Percentiles rank a stretch among this genome's conserved stretches.
These are phyloP conservation scores for Natator depressus DNA, from an alignment of 2,113 vertebrate species.

Conservation along the genomic window DNA sequence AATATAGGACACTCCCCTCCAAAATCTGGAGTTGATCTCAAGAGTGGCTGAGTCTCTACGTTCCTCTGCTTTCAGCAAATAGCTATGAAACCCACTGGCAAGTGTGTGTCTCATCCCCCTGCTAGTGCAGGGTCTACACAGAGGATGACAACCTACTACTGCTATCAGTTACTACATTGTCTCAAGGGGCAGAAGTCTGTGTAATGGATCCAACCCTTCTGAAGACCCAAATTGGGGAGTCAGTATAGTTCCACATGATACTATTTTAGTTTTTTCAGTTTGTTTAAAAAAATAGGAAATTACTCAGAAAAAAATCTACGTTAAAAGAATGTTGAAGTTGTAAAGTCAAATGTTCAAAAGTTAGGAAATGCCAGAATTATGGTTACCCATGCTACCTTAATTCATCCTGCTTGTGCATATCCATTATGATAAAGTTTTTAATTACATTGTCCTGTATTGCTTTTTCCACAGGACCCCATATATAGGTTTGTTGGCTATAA, in stretches of 20 bases:
- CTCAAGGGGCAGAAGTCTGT: not conserved
- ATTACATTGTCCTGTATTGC: not conserved
- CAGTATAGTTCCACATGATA: not conserved
- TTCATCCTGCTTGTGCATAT: not conserved
- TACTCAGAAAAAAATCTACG: not conserved
- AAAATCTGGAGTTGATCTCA: not conserved
- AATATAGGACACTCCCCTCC: not conserved
- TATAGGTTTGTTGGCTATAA: not conserved
- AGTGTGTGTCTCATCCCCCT: not conserved
- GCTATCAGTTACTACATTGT: not conserved
- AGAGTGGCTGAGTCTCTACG: not conserved
- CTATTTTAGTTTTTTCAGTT: not conserved
- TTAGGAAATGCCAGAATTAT: not conserved
- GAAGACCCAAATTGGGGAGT: not conserved
- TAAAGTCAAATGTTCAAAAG: not conserved
- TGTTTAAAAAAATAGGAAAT: not conserved
- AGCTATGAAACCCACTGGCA: not conserved
- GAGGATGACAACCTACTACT: not conserved
- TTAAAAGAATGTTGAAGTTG: not conserved
- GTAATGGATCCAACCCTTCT: not conserved
- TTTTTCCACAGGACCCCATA: not conserved
- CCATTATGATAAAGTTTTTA: not conserved
- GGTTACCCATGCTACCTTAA: not conserved
- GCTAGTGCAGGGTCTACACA: not conserved
- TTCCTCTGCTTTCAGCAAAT: not conserved